Evolutionary conservation across 1,140 invertebrate species (phyloP), one percentile per base, ranked within the genome.

Genomic region (Heliconius congener): DNA sequence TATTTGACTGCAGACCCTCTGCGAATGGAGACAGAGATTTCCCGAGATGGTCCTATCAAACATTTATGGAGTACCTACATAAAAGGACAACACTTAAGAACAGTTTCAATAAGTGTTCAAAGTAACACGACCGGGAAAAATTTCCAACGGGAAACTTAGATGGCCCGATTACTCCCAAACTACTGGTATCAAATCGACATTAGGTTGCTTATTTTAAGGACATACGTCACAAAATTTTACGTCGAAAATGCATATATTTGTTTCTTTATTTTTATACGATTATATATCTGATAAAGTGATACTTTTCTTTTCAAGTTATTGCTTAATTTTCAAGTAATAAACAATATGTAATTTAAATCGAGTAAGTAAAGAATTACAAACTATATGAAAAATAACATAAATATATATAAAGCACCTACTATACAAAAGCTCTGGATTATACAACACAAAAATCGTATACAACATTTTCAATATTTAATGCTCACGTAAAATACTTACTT

Each of bases 31-130:
- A 90, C 93, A 90, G 92, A 94, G 93, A 94, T 94, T 94, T 93
- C 88, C 90, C 93, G 93, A 92, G 93, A 94, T 93, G 91, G 91
- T 88, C 92, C 92, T 93, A 94, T 94, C 93, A 93, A 94, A 94
- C 92, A 94, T 94, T 94, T 94, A 94, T 93, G 87, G 93, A 93
- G 91, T 93, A 91, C 88, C 89, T 92, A 91, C 88, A 93, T 93
- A 94, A 94, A 93, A 93, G 92, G 91, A 94, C 91, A 93, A 92
- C 91, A 91, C 91, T 94, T 92, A 92, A 91, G 91, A 90, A 89
- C 91, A 91, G 88, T 93, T 93, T 93, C 91, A 94, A 94, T 94
- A 91, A 94, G 90, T 92, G 89, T 93, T 89, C 84, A 79, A 83
- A 81, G 85, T 87, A 84, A 87, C 86, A 83, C 83, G 83, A 81